Evolutionary conservation across 2,113 vertebrate species (phyloP).

Genomic region (Myiopsitta monachus): DNA sequence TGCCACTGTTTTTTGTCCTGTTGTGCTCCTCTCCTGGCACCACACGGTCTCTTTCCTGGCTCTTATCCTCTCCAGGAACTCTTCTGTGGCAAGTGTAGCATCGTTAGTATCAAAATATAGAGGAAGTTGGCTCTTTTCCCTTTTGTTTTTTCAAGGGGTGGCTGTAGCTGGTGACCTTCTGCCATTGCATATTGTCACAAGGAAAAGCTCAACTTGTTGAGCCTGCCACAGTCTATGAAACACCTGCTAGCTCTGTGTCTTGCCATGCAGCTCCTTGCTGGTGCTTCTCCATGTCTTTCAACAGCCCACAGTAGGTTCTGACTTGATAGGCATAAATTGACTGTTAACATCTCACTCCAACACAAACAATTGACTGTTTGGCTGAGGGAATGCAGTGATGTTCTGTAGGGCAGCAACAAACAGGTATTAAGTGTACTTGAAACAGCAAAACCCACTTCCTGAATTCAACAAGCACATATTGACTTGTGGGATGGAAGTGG

Average conservation of each 20-base stretch:
- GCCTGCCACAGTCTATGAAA: neutral
- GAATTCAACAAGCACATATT: slow-evolving; percentile 37
- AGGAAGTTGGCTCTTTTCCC: slow-evolving; percentile 10
- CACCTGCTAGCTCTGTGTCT: neutral
- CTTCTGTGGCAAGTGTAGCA: neutral
- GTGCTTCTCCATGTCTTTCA: neutral
- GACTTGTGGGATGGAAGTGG: slow-evolving; percentile 55
- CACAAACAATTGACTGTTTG: slow-evolving; percentile 12
- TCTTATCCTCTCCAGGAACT: neutral
- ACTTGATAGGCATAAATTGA: slow-evolving; percentile 14
- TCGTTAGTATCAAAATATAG: slow-evolving; percentile 20
- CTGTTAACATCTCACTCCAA: neutral
- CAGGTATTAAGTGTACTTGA: slow-evolving; percentile 70
- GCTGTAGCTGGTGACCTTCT: neutral
- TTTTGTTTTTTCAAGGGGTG: neutral
- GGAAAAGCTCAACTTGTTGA: neutral
- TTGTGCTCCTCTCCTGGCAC: neutral
- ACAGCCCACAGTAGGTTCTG: neutral
- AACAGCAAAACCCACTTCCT: slow-evolving; percentile 63
- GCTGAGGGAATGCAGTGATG: neutral
- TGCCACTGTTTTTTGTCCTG: neutral
- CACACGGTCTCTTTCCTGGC: neutral
- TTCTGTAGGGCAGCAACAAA: slow-evolving; percentile 45
- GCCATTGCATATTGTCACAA: neutral
- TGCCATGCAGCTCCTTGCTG: neutral